phyloP scores from a whole-genome alignment of 1,140 invertebrate species.

The Asobara japonica region DNA sequence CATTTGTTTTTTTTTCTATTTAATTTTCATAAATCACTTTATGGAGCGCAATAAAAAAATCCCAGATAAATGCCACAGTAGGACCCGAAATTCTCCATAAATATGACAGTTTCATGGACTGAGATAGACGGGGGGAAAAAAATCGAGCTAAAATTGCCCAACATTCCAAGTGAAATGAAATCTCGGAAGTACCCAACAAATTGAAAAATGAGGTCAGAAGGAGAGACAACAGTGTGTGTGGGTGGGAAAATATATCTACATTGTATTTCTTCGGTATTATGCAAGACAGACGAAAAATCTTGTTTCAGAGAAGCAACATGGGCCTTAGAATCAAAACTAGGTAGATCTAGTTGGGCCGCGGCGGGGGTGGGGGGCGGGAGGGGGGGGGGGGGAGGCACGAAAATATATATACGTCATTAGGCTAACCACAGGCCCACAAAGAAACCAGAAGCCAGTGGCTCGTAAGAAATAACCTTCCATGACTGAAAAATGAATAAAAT shows the following conservation, averaged over 20 bases:
- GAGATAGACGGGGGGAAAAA: neutral
- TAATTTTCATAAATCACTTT: too few relatives aligned
- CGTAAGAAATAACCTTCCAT: neutral
- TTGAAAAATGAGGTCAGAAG: neutral
- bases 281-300: neutral
- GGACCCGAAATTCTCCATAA: too few relatives aligned
- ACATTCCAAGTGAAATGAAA: neutral
- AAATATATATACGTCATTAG: conserved; percentile 9
- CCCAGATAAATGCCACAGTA: too few relatives aligned
- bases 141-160: neutral
- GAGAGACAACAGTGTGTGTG: neutral
- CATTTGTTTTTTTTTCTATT: too few relatives aligned
- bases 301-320: neutral
- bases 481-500: neutral
- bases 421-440: conserved; percentile 10
- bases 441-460: conserved; percentile 2
- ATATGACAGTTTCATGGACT: too few relatives aligned
- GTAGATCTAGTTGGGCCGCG: too few relatives aligned
- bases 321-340: too few relatives aligned
- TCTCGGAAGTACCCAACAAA: neutral
- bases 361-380: neutral
- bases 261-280: neutral
- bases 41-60: too few relatives aligned
- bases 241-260: neutral
- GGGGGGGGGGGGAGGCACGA: neutral